Percentiles rank a stretch among this genome's conserved stretches.
phyloP scores from a whole-genome alignment of 2,113 vertebrate species.

The Amblyopsis rosae region DNA sequence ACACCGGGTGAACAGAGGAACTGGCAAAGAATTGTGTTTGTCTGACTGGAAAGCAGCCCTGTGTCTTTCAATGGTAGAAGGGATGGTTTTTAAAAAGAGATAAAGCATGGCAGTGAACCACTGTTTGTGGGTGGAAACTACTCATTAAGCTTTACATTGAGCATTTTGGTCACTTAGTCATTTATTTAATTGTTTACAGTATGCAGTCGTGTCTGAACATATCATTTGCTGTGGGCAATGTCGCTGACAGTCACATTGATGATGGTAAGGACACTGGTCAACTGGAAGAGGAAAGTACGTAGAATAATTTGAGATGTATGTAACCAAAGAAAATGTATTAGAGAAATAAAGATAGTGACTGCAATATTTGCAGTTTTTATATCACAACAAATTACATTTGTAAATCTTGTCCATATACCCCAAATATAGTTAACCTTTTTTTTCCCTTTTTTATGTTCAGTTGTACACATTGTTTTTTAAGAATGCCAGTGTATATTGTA shows the following conservation, averaged over 20 bases:
- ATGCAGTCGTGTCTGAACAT: no score
- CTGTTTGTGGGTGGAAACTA: neutral
- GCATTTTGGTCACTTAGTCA: neutral
- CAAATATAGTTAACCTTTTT: no score
- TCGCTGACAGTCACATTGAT: no score
- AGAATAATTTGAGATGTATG: neutral
- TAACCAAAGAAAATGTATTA: neutral
- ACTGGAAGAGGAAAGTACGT: neutral
- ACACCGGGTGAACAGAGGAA: neutral
- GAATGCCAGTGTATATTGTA: no score
- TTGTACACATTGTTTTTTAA: no score
- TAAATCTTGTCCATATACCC: no score
- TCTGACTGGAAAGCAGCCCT: neutral
- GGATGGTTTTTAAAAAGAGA: no score
- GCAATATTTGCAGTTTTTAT: neutral
- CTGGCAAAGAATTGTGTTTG: neutral
- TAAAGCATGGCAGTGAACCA: no score
- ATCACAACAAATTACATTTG: neutral
- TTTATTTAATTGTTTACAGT: neutral
- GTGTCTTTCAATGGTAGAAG: conserved; percentile 5
- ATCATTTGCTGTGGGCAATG: no score
- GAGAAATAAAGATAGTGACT: neutral
- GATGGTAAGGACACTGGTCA: no score
- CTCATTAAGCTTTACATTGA: neutral
- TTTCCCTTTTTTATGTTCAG: no score